phyloP scores from a whole-genome alignment of 2,797 vertebrate species.

The Rachycentron canadum region DNA sequence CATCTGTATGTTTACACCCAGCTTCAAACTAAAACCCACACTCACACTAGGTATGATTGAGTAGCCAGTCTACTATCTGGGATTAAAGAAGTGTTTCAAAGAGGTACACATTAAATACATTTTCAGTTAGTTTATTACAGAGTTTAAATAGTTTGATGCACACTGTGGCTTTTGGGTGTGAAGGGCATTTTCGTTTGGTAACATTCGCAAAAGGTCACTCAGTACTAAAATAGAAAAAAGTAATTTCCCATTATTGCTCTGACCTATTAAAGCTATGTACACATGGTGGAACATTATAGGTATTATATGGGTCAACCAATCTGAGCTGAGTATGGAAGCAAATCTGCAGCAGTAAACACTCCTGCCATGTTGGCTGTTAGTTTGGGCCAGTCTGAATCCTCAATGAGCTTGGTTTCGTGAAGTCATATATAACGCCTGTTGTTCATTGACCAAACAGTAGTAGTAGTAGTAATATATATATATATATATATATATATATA shows the following conservation, averaged over 20 bases:
- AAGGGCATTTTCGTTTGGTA: not conserved
- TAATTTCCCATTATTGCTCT: not conserved
- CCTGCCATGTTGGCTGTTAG: not conserved
- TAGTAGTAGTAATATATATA: no score
- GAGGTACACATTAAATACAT: not conserved
- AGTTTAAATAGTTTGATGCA: not conserved
- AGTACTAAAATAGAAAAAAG: not conserved
- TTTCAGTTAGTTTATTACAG: not conserved
- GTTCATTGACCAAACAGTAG: no score
- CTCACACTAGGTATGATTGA: constrained; percentile 20
- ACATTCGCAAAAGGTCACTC: not conserved
- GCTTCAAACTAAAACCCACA: constrained; percentile 12
- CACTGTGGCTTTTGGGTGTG: not conserved
- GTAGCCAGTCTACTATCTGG: not conserved
- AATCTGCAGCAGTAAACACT: not conserved
- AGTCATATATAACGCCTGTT: no score
- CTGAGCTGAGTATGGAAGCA: not conserved
- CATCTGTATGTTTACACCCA: constrained; percentile 46
- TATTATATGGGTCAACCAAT: not conserved
- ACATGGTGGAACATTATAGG: not conserved
- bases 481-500: no score
- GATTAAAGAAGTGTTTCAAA: not conserved
- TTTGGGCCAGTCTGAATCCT: not conserved
- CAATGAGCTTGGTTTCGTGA: not conserved
- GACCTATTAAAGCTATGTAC: constrained; percentile 10